Base-by-base conservation (phyloP, 2,797 vertebrate species). In the Myotis pilosus region DNA sequence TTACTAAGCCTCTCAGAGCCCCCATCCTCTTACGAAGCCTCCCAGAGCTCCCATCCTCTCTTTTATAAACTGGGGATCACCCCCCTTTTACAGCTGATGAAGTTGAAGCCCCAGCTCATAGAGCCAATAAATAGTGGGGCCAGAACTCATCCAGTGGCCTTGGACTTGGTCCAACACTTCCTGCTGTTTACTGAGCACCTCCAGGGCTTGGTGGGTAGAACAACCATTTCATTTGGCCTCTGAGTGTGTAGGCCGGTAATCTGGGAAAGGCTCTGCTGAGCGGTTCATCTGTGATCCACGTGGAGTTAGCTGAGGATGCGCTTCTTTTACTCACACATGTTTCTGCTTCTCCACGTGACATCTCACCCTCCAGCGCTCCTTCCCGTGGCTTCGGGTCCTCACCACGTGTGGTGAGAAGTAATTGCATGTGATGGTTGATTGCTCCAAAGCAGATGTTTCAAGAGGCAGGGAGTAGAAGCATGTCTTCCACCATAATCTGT, bases 361-460 rank as follows among this genome's bases (percentile, higher is more conserved):
- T 17, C 33, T 74, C 33, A n/a, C 10, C 38, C 36, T n/a, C 38
- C 5, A 51, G 19, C 30, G 13, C 7, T 17, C 49, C 74, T 55
- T 6, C 20, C 1, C 7, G 17, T 16, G 13, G 28, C 28, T n/a
- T 41, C 36, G 20, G 41, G 62, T 80, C 66, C 66, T 75, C 13
- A 28, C 5, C 30, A 15, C 20, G 13, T 8, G 30, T 2, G 5
- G 6, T 6, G 16, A 12, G 19, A 2, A 36, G 51, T 19, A 9
- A 3, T 3, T 16, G 23, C 30, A 10, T 28, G 11, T n/a, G 3
- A n/a, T 36, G 6, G 36, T 23, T 66, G 44, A n/a, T 69, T 55
- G 8, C 17, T 19, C 30, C 19, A 9, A 62, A 19, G 22, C 5
- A 11, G 74, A 16, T n/a, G 10, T 68, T 44, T 30, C 20, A 57